Evolutionary conservation across 2,888 invertebrate genomes (phyloP).

Genomic region (Ormyrus pomaceus): DNA sequence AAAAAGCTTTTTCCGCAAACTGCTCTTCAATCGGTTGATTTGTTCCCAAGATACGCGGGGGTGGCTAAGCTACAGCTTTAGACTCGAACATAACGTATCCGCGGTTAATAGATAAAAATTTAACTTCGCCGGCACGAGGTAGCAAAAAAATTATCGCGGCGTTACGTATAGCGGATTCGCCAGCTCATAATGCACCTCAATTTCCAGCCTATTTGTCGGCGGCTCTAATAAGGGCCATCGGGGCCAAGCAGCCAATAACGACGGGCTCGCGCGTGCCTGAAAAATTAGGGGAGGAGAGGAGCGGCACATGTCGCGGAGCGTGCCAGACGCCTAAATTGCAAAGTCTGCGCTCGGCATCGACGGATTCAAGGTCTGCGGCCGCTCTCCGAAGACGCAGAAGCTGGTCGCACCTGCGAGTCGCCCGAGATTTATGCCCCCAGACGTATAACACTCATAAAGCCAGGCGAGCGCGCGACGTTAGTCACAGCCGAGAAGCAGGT

Average conservation of each 20-base stretch:
- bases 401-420: not conserved
- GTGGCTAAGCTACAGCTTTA: too few relatives aligned
- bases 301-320: conserved; percentile 20
- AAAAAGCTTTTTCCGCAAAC: too few relatives aligned
- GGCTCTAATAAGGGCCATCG: conserved; percentile 5
- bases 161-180: too few relatives aligned
- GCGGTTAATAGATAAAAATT: too few relatives aligned
- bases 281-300: conserved; percentile 17
- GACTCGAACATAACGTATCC: too few relatives aligned
- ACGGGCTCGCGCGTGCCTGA: not conserved
- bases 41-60: too few relatives aligned
- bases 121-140: too few relatives aligned
- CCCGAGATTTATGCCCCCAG: conserved; percentile 33
- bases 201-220: not conserved
- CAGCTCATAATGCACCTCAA: too few relatives aligned
- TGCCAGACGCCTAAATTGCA: not conserved
- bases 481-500: conserved; percentile 15
- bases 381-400: not conserved
- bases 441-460: conserved; percentile 41
- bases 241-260: not conserved
- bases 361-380: too few relatives aligned
- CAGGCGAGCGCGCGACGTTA: conserved; percentile 12
- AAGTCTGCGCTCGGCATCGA: too few relatives aligned
- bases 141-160: too few relatives aligned
- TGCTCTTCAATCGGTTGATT: too few relatives aligned